phyloP scores from a whole-genome alignment of 2,888 invertebrate species.

The Mantis religiosa region DNA sequence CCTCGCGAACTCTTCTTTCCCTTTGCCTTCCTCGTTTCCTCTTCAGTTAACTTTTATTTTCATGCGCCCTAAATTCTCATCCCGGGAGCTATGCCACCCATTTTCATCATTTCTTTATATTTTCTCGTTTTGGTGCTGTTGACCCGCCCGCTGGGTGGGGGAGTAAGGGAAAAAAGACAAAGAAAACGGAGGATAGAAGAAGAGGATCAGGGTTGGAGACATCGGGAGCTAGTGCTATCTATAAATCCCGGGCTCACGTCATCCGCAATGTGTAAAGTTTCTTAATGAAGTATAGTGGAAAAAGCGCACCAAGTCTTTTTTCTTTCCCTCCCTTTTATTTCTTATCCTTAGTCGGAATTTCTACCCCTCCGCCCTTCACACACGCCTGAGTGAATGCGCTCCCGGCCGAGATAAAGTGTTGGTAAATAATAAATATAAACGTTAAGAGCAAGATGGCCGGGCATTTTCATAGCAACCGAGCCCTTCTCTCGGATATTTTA shows the following conservation, averaged over 20 bases:
- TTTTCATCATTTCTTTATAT: conserved; percentile 19
- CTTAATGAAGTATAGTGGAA: conserved; percentile 5
- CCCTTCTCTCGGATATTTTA: background rate
- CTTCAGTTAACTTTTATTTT: conserved; percentile 15
- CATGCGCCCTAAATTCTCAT: conserved; percentile 18
- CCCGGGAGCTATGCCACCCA: background rate
- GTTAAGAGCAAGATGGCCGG: background rate
- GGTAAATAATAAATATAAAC: background rate
- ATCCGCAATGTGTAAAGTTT: conserved; percentile 14
- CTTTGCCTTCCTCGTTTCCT: conserved; percentile 6
- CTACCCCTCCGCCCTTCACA: background rate
- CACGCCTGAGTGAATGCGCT: background rate
- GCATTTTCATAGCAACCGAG: background rate
- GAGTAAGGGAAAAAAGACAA: background rate
- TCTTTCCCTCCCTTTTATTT: background rate
- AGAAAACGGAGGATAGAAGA: background rate
- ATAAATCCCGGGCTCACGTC: conserved; percentile 10
- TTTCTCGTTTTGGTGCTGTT: conserved; percentile 19
- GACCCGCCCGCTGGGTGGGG: background rate
- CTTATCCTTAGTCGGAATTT: background rate
- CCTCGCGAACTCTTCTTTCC: background rate
- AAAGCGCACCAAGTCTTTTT: background rate
- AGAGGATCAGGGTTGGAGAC: background rate
- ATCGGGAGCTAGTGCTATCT: conserved; percentile 7
- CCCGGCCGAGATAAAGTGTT: background rate